phyloP scores from a whole-genome alignment of 2,797 vertebrate genomes.

The Chelon labrosus region DNA sequence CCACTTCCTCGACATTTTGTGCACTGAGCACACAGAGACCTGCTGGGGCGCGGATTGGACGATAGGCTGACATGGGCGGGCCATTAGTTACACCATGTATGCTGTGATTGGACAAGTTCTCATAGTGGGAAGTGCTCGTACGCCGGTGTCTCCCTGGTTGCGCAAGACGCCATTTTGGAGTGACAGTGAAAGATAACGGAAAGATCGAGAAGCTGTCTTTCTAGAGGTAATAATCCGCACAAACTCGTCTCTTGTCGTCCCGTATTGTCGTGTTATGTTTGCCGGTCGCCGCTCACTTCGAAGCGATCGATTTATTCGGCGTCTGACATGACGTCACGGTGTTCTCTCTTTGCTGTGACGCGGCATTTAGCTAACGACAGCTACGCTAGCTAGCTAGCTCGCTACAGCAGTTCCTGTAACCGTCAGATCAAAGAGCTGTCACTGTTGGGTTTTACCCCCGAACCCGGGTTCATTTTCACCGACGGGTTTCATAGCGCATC shows the following conservation, averaged over 20 bases:
- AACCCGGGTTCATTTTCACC: neutral
- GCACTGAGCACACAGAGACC: constrained; percentile 23
- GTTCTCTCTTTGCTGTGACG: constrained; percentile 73
- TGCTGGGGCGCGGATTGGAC: constrained; percentile 56
- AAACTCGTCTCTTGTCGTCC: neutral
- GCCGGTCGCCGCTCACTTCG: accelerated
- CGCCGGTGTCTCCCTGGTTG: constrained; percentile 82
- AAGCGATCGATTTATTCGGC: neutral
- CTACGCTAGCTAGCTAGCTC: constrained; percentile 22
- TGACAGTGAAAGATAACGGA: constrained; percentile 82
- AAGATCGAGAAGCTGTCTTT: constrained; percentile 81
- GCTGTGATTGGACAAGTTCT: constrained; percentile 69
- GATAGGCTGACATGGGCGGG: constrained; percentile 13
- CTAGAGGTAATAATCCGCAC: constrained; percentile 73
- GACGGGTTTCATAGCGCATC: neutral
- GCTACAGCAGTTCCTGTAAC: constrained; percentile 31
- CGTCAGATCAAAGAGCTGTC: neutral
- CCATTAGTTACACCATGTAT: neutral
- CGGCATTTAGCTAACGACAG: constrained; percentile 75
- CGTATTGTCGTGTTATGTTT: neutral
- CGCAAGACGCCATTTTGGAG: constrained; percentile 89
- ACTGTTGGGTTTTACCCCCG: neutral
- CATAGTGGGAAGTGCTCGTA: constrained; percentile 70
- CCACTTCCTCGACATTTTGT: constrained; percentile 83
- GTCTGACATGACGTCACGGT: constrained; percentile 58